These are phyloP conservation scores for Leptinotarsa haldemani DNA, from an alignment of 2,888 invertebrate species.

Conservation along the genomic window DNA sequence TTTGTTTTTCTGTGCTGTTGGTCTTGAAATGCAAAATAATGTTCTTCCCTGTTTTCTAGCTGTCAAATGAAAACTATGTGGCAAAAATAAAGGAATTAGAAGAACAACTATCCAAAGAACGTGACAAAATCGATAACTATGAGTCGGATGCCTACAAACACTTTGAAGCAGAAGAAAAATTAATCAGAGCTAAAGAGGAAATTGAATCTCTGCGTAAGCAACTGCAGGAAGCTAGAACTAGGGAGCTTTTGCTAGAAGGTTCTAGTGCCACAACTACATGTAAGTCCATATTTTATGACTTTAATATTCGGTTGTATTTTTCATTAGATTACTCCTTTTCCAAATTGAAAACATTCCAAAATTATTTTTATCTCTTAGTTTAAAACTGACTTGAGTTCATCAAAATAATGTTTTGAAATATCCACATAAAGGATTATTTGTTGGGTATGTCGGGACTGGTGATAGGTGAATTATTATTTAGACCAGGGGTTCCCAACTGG, in stretches of 20 bases:
- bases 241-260: conserved; percentile 56
- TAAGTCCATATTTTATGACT: conserved; percentile 26
- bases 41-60: conserved; percentile 59
- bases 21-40: not conserved
- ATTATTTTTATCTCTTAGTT: too few relatives aligned
- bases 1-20: conserved; percentile 6
- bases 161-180: conserved; percentile 76
- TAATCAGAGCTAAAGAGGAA: conserved; percentile 73
- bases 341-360: too few relatives aligned
- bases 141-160: conserved; percentile 70
- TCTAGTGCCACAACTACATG: conserved; percentile 48
- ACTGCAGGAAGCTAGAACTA: conserved; percentile 69
- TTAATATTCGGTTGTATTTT: conserved; percentile 20
- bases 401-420: too few relatives aligned
- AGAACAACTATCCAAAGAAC: conserved; percentile 64
- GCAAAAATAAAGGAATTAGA: conserved; percentile 68
- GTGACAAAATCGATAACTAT: conserved; percentile 65
- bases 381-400: too few relatives aligned
- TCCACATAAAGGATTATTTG: too few relatives aligned
- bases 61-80: conserved; percentile 65
- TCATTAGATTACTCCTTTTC: too few relatives aligned
- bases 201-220: conserved; percentile 69
- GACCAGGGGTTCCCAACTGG: too few relatives aligned
- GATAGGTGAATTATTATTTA: too few relatives aligned
- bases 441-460: too few relatives aligned